Evolutionary conservation across 2,113 vertebrate genomes (phyloP), one percentile per base, ranked within the genome.

Genomic region (Myrmophylax atrothorax): DNA sequence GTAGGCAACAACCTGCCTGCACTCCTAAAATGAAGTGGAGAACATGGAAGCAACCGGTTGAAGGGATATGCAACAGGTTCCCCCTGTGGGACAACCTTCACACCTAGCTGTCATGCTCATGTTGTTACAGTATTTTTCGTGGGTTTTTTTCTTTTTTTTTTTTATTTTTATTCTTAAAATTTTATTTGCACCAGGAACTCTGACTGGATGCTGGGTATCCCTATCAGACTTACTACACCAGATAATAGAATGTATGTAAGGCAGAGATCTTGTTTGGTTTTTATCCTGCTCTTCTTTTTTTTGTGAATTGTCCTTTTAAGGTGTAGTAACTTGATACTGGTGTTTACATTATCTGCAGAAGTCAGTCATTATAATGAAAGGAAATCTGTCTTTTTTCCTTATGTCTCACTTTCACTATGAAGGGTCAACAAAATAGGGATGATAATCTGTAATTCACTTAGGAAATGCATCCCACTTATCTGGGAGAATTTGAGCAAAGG

Each of bases 41-140:
- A 40, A 28, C 8, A 87, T 19, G 15, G 49, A 53, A 5, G 15
- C 10, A 60, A 18, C 0, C 0, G 23, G 24, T 1, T 19, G 23
- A 63, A 62, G 42, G n/a, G 6, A 24, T 5, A 6, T 7, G 7
- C 5, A 79, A 29, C 25, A 68, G 33, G 26, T 52, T 87, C 72
- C 17, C 10, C 19, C 11, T 4, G 4, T 33, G 7, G 46, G 22
- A 60, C 25, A 84, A 22, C 7, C 7, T 52, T 74, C 55, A 84
- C 18, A 44, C 3, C 15, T 14, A 50, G 19, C 6, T 79, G 10
- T 38, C 40, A 28, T 40, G 56, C 29, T 77, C 35, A 11, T 23
- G 16, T 38, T 69, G 18, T 20, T 42, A 35, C 3, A 53, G 7
- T 20, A 7, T 3, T 9, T 29, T 70, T n/a, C 9, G 31, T n/a